Conservation (phyloP, 2,888 invertebrate genomes). For the Sabatieria punctata region DNA sequence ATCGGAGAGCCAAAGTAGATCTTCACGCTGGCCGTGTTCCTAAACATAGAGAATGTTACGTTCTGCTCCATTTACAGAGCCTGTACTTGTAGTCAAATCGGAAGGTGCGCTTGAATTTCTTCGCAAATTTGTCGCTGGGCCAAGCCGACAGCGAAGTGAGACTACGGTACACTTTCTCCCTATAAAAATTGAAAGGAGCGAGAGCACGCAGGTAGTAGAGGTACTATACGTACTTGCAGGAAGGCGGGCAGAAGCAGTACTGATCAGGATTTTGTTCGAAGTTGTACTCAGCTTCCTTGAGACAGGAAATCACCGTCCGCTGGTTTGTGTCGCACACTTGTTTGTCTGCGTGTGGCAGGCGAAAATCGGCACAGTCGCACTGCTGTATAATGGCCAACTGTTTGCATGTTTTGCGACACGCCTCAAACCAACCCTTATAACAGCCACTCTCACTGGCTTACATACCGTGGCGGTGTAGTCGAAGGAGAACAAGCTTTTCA, state of each 20-base stretch:
- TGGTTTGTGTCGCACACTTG: not conserved
- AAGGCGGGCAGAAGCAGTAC: not conserved
- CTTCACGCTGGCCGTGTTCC: constrained; percentile 6
- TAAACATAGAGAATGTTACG: not conserved
- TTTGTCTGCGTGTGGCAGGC: not conserved
- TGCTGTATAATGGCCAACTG: not conserved
- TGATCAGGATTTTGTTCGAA: not conserved
- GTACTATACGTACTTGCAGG: not conserved
- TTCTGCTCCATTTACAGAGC: not conserved
- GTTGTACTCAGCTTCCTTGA: not conserved
- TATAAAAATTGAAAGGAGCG: too few species aligned
- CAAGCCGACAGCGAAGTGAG: too few species aligned
- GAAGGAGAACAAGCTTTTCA: not conserved
- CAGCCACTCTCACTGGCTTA: too few species aligned
- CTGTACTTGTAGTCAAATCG: not conserved
- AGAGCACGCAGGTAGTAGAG: too few species aligned
- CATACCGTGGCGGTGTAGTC: not conserved
- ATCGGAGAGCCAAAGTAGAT: constrained; percentile 1
- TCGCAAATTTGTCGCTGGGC: not conserved
- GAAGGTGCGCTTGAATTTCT: not conserved
- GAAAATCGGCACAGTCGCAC: not conserved
- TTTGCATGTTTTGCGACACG: not conserved
- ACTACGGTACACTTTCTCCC: too few species aligned
- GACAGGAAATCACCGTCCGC: not conserved
- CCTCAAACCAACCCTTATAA: too few species aligned